Base-by-base conservation (phyloP, 2,797 vertebrate genomes). In the Catamblyrhynchus diadema region DNA sequence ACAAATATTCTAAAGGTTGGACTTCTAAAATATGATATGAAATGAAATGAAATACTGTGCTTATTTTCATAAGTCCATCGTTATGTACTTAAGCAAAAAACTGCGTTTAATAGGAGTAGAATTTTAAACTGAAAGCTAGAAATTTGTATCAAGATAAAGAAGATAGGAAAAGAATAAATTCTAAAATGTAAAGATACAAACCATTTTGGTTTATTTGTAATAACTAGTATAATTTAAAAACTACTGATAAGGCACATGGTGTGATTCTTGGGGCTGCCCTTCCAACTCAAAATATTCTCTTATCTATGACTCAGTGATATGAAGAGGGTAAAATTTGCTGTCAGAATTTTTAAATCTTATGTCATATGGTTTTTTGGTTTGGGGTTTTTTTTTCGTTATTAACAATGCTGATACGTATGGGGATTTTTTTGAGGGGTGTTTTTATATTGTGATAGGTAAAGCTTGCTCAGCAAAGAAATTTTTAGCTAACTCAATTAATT, bases 341-440 rank as follows among this genome's bases (percentile, higher is more conserved):
- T 60, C 2, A 0, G 25, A 80, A 28, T 77, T 77, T 67, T 61
- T 3, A 72, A 39, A 82, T 83, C 13, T 54, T 66, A 28, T 12
- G 10, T 73, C 7, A 25, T 14, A 1, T 32, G 10, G 6, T 13
- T 54, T 53, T 35, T 25, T 42, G 14, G 19, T 33, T n/a, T 70
- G 33, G 33, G 14, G 2, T 13, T 12, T n/a, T 30, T 5, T 10
- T 56, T 33, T 25, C 2, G 11, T 73, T 73, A 14, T 37, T 69
- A 54, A 28, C 37, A 61, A 14, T 18, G 51, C 35, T 57, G 9
- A 17, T 50, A 12, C 0, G 1, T 16, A 3, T 32, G 13, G 10
- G 2, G 1, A 23, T 78, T 61, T 25, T 3, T 3, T 6, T 0
- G 12, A 13, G 11, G 6, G 4, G 9, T 41, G 1, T 33, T 75